phyloP scores from a whole-genome alignment of 2,888 invertebrate genomes.

The Alsophila aescularia region DNA sequence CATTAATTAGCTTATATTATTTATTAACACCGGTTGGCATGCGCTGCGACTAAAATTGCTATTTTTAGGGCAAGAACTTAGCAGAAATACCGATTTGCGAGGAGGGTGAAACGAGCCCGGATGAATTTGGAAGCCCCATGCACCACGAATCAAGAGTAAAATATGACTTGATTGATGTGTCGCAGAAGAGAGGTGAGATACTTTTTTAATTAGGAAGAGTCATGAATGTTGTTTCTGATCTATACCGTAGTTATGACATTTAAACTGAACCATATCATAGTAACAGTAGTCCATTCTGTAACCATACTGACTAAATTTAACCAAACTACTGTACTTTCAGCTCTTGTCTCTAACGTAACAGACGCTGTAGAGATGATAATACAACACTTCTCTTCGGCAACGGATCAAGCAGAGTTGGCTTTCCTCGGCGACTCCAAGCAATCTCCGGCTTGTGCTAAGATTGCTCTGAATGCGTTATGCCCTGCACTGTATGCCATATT shows the following conservation, averaged over 20 bases:
- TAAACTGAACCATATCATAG: too few species aligned
- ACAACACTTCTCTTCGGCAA: slow-evolving; percentile 88
- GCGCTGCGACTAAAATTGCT: slow-evolving; percentile 34
- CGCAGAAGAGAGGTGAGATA: slow-evolving; percentile 84
- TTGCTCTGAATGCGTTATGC: slow-evolving; percentile 90
- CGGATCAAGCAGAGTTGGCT: slow-evolving; percentile 85
- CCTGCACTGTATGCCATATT: slow-evolving; percentile 93
- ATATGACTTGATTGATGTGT: slow-evolving; percentile 80
- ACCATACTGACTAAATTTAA: not conserved
- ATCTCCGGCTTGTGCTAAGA: slow-evolving; percentile 88
- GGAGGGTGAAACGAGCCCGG: slow-evolving; percentile 86
- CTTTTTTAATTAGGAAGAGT: not conserved
- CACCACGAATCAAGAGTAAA: slow-evolving; percentile 70
- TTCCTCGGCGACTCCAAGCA: slow-evolving; percentile 84
- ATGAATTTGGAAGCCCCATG: slow-evolving; percentile 83
- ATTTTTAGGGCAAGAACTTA: slow-evolving; percentile 81
- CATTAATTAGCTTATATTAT: slow-evolving; percentile 25
- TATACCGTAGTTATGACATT: too few species aligned
- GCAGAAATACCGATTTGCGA: slow-evolving; percentile 87
- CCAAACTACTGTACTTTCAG: slow-evolving; percentile 65
- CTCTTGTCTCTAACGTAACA: slow-evolving; percentile 88
- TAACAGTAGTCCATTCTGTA: too few species aligned
- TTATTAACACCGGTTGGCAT: slow-evolving; percentile 30
- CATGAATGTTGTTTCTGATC: too few species aligned
- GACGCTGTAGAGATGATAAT: slow-evolving; percentile 90